phyloP scores from a whole-genome alignment of 2,888 invertebrate species.

The Pandemis heparana region DNA sequence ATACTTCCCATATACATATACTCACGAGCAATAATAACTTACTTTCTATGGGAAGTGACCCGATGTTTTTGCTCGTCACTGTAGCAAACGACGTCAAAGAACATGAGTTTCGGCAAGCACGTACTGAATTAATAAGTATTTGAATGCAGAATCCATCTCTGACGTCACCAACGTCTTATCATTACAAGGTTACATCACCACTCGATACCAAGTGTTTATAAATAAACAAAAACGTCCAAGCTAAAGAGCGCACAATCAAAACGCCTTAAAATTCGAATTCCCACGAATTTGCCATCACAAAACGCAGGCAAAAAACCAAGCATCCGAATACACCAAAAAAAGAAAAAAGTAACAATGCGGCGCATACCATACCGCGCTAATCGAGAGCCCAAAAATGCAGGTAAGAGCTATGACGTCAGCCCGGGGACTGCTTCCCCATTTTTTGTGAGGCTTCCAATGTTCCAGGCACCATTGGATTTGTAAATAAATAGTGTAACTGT shows the following conservation, averaged over 20 bases:
- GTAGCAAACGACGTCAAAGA: no score
- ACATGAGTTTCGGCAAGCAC: no score
- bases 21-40: no score
- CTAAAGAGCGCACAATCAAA: not conserved
- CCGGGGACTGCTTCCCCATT: conserved; percentile 31
- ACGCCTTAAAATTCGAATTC: conserved; percentile 44
- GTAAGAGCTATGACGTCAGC: conserved; percentile 19
- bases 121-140: no score
- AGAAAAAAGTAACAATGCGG: conserved; percentile 49
- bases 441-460: conserved; percentile 12
- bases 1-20: no score
- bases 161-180: not conserved
- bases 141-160: no score
- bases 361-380: conserved; percentile 65
- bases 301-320: conserved; percentile 45
- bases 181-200: not conserved
- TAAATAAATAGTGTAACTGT: not conserved
- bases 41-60: no score
- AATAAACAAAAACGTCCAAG: not conserved
- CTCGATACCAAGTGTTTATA: not conserved
- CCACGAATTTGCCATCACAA: conserved; percentile 47
- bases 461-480: not conserved
- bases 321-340: conserved; percentile 46
- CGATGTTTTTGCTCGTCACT: no score
- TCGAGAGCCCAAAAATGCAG: conserved; percentile 57